phyloP scores from a whole-genome alignment of 2,888 invertebrate species.

The Tetropium fuscum region DNA sequence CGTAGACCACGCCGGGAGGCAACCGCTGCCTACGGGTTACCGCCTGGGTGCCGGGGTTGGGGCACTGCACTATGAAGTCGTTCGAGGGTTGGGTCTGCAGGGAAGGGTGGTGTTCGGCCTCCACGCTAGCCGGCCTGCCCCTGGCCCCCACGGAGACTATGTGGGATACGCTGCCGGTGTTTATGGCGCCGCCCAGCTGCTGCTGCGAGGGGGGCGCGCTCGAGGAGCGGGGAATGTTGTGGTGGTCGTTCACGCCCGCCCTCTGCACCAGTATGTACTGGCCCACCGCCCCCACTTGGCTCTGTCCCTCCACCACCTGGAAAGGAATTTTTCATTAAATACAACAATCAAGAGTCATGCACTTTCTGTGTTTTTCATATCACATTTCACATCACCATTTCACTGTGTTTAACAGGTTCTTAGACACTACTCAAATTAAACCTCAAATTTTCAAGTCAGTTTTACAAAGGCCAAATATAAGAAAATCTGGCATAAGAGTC shows the following conservation, averaged over 20 bases:
- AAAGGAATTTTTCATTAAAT: conserved; percentile 8
- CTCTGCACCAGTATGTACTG: conserved; percentile 87
- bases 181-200: conserved; percentile 54
- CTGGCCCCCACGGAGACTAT: conserved; percentile 63
- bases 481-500: too few relatives aligned
- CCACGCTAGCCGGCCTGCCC: conserved; percentile 75
- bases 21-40: conserved; percentile 67
- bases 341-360: too few relatives aligned
- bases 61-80: conserved; percentile 61
- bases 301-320: conserved; percentile 73
- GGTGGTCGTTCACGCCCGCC: conserved; percentile 68
- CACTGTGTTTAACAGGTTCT: too few relatives aligned
- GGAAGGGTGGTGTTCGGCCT: conserved; percentile 62
- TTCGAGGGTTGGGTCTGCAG: conserved; percentile 48
- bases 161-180: conserved; percentile 56
- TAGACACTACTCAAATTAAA: too few relatives aligned
- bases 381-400: too few relatives aligned
- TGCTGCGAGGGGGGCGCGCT: conserved; percentile 81
- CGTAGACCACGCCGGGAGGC: conserved; percentile 62
- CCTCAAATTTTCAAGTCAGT: too few relatives aligned
- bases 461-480: too few relatives aligned
- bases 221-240: conserved; percentile 82
- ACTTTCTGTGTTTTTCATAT: too few relatives aligned
- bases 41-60: conserved; percentile 67
- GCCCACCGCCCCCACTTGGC: conserved; percentile 74